Conservation (phyloP, 2,113 vertebrate species). For the Alectura lathami region DNA sequence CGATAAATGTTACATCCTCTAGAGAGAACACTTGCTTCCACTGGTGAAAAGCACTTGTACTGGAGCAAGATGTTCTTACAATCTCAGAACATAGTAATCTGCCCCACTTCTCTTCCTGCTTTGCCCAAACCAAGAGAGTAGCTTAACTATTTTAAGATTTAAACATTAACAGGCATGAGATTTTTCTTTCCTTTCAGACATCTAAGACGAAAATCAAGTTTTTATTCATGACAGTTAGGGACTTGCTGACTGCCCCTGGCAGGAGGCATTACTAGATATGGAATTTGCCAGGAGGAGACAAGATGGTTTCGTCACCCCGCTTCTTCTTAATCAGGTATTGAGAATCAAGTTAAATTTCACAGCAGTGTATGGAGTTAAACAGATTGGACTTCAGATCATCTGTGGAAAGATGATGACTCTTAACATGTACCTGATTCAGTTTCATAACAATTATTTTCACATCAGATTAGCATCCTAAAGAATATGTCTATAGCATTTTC, state of each 20-base stretch:
- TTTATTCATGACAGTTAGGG: background rate
- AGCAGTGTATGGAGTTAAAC: background rate
- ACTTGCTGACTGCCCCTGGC: background rate
- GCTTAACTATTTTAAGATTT: background rate
- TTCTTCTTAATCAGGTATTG: background rate
- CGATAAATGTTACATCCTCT: background rate
- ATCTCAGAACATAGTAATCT: background rate
- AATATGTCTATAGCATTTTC: background rate
- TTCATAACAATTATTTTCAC: background rate
- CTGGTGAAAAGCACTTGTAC: background rate
- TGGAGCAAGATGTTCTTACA: background rate
- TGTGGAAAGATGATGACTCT: background rate
- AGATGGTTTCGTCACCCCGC: background rate
- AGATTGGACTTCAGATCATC: background rate
- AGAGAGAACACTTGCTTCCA: background rate
- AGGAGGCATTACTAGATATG: background rate
- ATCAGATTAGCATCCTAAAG: background rate
- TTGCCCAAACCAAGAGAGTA: background rate
- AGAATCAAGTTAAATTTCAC: background rate
- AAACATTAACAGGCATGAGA: background rate
- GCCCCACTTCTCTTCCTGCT: background rate
- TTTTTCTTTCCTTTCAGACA: background rate
- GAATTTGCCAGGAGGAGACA: background rate
- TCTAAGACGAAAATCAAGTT: background rate
- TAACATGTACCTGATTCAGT: background rate